Conservation (phyloP, 2,797 vertebrate genomes). For the Tokudaia tokunoshimensis region DNA sequence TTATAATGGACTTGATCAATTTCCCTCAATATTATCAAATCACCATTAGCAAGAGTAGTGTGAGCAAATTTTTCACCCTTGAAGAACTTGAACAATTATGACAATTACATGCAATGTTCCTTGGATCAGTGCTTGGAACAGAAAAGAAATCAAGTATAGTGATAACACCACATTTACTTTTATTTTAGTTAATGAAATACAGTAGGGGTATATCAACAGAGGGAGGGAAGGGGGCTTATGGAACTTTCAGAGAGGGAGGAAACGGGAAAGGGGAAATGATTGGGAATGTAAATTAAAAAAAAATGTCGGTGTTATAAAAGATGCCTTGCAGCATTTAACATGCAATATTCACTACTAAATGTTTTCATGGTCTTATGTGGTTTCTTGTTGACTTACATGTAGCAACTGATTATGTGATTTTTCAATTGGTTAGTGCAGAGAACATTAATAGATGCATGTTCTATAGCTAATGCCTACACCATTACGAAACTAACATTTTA, state of each 20-base stretch:
- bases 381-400: too few relatives aligned
- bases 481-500: constrained; percentile 60
- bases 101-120: neutral
- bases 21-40: neutral
- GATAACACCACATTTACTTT: neutral
- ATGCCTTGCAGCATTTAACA: too few relatives aligned
- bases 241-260: too few relatives aligned
- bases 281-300: too few relatives aligned
- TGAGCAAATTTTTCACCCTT: neutral
- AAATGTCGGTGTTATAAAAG: too few relatives aligned
- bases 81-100: neutral
- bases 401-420: neutral
- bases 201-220: neutral
- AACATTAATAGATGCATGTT: neutral
- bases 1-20: neutral
- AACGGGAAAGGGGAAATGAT: too few relatives aligned
- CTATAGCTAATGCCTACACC: neutral
- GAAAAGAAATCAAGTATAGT: neutral
- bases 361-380: too few relatives aligned
- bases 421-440: neutral
- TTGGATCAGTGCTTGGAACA: neutral
- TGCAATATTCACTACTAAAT: too few relatives aligned
- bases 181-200: neutral
- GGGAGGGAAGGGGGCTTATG: too few relatives aligned
- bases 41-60: neutral